Conservation (phyloP, 2,888 invertebrate species). For the Blastobasis lacticolella region DNA sequence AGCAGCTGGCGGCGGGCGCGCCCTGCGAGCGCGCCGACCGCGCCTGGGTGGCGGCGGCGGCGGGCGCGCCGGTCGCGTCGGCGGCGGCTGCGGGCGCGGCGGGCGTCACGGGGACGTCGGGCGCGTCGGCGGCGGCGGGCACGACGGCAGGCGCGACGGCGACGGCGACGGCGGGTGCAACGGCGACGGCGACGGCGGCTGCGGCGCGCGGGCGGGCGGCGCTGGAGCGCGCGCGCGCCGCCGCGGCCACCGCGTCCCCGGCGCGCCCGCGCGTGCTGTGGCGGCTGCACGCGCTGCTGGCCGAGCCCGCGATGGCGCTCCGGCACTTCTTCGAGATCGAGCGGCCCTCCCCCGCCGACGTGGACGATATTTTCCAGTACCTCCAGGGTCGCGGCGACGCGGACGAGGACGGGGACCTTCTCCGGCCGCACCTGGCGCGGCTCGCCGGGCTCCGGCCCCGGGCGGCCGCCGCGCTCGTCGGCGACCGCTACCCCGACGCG, state of each 20-base stretch:
- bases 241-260: constrained; percentile 11
- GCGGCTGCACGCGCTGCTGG: constrained; percentile 36
- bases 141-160: constrained; percentile 25
- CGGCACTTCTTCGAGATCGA: constrained; percentile 42
- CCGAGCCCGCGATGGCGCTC: constrained; percentile 31
- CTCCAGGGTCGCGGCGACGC: constrained; percentile 31
- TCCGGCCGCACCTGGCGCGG: constrained; percentile 29
- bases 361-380: constrained; percentile 55
- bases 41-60: constrained; percentile 44
- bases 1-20: constrained; percentile 32
- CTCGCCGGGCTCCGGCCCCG: constrained; percentile 42
- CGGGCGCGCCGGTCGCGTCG: constrained; percentile 24
- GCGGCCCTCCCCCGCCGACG: constrained; percentile 37
- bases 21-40: constrained; percentile 49
- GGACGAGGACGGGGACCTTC: constrained; percentile 19
- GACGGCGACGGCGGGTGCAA: constrained; percentile 39
- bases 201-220: constrained; percentile 24
- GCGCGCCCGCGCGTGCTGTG: constrained; percentile 45
- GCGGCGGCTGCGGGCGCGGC: constrained; percentile 16
- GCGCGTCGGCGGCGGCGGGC: constrained; percentile 43
- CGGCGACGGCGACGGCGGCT: constrained; percentile 37
- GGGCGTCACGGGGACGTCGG: constrained; percentile 6
- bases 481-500: constrained; percentile 29
- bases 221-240: constrained; percentile 19
- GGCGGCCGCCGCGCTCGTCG: constrained; percentile 43